A percentile compares a stretch with the other conserved stretches of the same genome.
Conservation (phyloP, 2,113 vertebrate species). For the Pomatorhinus ruficollis region DNA sequence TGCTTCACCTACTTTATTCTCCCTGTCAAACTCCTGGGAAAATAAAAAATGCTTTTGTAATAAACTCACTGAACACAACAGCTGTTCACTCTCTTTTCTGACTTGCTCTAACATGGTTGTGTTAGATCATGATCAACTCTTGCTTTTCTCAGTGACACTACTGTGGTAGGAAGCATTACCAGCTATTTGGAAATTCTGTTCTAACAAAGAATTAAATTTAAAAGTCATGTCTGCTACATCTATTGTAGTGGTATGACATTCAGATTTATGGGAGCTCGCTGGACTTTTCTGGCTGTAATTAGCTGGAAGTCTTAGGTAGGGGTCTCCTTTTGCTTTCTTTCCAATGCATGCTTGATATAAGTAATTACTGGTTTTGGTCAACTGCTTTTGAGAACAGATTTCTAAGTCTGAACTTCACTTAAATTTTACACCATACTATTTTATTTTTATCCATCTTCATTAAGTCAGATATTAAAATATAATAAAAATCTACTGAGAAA, state of each 20-base stretch:
- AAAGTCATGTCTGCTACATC: background rate
- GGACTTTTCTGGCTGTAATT: constrained; percentile 18
- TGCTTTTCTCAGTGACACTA: background rate
- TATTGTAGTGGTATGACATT: constrained; percentile 1
- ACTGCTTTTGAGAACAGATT: background rate
- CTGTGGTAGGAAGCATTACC: background rate
- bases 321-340: background rate
- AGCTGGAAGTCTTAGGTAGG: background rate
- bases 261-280: constrained; percentile 47
- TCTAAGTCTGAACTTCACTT: background rate
- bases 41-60: constrained; percentile 9
- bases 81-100: background rate
- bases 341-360: background rate
- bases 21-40: background rate
- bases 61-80: constrained; percentile 16
- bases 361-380: background rate
- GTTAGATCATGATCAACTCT: background rate
- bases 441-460: background rate
- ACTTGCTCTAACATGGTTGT: background rate
- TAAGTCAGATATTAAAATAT: background rate
- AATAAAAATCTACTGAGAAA: background rate
- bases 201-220: background rate
- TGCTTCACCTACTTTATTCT: background rate
- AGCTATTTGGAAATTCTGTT: background rate
- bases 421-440: background rate